Percentiles rank a stretch among this genome's conserved stretches.
Conservation (phyloP, 2,797 vertebrate genomes). For the Sebastes flavidus region DNA sequence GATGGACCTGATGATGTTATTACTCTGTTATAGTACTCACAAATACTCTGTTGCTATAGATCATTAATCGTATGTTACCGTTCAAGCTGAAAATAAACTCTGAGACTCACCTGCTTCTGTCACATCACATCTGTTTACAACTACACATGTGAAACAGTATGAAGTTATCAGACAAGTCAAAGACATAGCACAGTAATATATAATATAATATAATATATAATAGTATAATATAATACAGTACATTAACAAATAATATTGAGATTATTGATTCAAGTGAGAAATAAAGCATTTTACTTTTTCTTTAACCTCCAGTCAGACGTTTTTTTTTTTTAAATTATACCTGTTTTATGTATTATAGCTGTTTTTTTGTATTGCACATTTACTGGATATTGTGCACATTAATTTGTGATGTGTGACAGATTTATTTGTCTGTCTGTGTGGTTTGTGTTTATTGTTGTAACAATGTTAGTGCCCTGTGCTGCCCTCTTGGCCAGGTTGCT, state of each 20-base stretch:
- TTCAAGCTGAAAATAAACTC: slow-evolving; percentile 26
- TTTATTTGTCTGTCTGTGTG: too few relatives aligned
- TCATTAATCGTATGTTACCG: neutral
- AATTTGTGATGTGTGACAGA: too few relatives aligned
- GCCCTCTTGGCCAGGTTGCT: too few relatives aligned
- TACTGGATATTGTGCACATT: too few relatives aligned
- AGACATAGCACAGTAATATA: neutral
- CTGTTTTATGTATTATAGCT: too few relatives aligned
- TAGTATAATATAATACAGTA: too few relatives aligned
- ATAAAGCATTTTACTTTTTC: neutral
- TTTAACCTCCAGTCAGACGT: neutral
- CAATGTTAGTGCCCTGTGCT: too few relatives aligned
- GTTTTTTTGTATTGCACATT: too few relatives aligned
- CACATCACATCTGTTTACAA: neutral
- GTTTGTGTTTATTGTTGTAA: too few relatives aligned
- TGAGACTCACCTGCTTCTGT: neutral
- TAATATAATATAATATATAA: too few relatives aligned
- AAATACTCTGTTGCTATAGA: neutral
- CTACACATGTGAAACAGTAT: neutral
- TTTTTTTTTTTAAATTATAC: too few relatives aligned
- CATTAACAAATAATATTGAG: neutral
- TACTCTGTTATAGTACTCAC: neutral
- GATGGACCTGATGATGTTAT: neutral
- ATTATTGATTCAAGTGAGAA: too few relatives aligned
- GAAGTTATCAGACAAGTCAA: neutral